Percentiles rank a stretch among this genome's conserved stretches.
Conservation (phyloP, 2,113 vertebrate genomes). For the Sylvilagus bachmani region DNA sequence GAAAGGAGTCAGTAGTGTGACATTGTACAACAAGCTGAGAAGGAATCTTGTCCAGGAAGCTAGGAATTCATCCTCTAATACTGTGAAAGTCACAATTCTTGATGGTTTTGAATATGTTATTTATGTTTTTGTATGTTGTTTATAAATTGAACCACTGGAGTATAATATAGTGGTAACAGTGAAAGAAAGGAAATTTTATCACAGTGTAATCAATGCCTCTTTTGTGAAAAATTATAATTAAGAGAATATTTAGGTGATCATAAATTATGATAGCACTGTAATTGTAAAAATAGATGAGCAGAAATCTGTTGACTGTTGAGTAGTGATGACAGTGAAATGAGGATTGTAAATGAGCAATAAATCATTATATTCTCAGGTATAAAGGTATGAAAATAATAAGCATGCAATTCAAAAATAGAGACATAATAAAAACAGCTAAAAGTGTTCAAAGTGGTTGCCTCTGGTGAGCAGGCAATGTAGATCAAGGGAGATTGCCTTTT, state of each 20-base stretch:
- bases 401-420: background rate
- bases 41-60: background rate
- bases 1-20: background rate
- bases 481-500: background rate
- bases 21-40: background rate
- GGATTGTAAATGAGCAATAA: background rate
- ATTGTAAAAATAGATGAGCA: background rate
- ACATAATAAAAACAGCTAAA: background rate
- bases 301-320: accelerated
- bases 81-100: background rate
- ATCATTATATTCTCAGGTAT: background rate
- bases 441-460: background rate
- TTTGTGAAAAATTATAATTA: background rate
- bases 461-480: background rate
- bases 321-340: background rate
- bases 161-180: background rate
- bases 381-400: background rate
- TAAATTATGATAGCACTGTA: background rate
- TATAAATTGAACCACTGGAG: background rate
- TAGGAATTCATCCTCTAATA: background rate
- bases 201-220: background rate
- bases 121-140: background rate
- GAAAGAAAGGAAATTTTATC: background rate
- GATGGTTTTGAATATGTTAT: background rate
- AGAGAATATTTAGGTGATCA: background rate